Evolutionary conservation across 1,140 invertebrate genomes (phyloP).

Genomic region (Cydia strobilella): DNA sequence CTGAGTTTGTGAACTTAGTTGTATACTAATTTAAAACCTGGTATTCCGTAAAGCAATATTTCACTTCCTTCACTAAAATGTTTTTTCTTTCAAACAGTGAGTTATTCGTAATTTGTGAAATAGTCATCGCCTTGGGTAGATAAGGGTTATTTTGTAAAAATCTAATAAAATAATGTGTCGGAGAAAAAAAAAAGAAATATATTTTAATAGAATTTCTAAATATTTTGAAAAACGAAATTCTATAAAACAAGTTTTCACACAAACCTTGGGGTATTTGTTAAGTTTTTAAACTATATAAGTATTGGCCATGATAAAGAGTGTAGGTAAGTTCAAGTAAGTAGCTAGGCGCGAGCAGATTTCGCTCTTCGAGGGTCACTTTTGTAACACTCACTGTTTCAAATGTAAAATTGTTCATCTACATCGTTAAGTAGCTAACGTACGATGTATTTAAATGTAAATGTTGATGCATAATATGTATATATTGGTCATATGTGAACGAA

Average conservation of each 20-base stretch:
- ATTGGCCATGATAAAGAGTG: not conserved
- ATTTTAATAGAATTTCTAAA: no score
- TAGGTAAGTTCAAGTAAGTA: not conserved
- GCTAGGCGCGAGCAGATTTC: not conserved
- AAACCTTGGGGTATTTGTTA: not conserved
- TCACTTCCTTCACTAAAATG: no score
- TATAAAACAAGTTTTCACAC: no score
- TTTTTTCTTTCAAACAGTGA: no score
- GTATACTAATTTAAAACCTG: not conserved
- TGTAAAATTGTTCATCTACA: constrained; percentile 61
- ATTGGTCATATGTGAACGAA: constrained; percentile 74
- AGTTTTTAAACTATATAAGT: not conserved
- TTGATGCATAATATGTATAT: constrained; percentile 78
- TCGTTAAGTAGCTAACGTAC: constrained; percentile 63
- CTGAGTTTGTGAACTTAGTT: not conserved
- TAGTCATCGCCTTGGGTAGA: no score
- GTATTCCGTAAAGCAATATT: no score
- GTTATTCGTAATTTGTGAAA: no score
- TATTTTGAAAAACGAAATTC: no score
- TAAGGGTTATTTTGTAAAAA: no score
- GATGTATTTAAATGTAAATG: constrained; percentile 76
- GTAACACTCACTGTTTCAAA: constrained; percentile 68
- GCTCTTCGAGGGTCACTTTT: constrained; percentile 56
- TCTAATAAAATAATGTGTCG: no score
- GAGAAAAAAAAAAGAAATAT: no score